phyloP scores from a whole-genome alignment of 2,888 invertebrate genomes.

The Philaethria dido region DNA sequence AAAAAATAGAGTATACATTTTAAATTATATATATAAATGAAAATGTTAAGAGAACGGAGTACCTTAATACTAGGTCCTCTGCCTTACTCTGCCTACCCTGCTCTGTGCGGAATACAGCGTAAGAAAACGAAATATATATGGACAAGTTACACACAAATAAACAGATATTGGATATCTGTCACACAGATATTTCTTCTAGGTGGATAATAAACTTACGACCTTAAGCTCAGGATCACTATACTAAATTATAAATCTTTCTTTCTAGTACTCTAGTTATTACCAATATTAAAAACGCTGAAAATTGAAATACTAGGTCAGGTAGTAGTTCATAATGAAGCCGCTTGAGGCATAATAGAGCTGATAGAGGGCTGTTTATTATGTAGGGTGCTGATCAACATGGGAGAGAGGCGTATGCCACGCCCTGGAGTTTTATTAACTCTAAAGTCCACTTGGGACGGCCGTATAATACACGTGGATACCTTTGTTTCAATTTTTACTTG shows the following conservation, averaged over 20 bases:
- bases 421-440: constrained; percentile 71
- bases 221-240: not conserved
- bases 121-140: no score
- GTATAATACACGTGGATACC: not conserved
- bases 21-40: no score
- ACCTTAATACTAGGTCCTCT: no score
- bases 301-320: constrained; percentile 31
- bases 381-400: constrained; percentile 68
- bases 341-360: constrained; percentile 52
- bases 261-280: not conserved
- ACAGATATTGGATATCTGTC: not conserved
- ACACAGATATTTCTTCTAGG: not conserved
- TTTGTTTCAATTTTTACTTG: not conserved
- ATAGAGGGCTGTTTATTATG: constrained; percentile 50
- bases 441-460: constrained; percentile 13
- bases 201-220: not conserved
- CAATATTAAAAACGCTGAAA: constrained; percentile 21
- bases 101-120: no score
- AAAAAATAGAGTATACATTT: no score
- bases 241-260: not conserved
- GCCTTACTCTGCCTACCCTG: no score
- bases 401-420: constrained; percentile 66
- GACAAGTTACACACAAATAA: not conserved
- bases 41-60: no score
- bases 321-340: constrained; percentile 54